Evolutionary conservation across 2,797 vertebrate genomes (phyloP).

Genomic region (Diplodus sargus): DNA sequence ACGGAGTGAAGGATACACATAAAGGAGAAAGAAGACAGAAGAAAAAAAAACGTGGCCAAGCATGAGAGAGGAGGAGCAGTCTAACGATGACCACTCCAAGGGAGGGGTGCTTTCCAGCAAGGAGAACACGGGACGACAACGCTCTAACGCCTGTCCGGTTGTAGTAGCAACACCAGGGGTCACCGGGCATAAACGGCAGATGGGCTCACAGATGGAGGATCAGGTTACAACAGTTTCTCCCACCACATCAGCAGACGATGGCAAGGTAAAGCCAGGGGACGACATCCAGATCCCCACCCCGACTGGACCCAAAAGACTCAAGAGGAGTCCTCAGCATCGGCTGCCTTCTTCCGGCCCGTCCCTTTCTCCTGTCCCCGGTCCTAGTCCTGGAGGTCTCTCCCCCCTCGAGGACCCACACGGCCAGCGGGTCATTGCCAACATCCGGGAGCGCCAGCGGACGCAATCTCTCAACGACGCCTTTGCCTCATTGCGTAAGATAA

Average conservation of each 20-base stretch:
- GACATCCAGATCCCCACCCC: slow-evolving; percentile 57
- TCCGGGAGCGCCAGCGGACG: slow-evolving; percentile 91
- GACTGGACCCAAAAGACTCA: slow-evolving; percentile 82
- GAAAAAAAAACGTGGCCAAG: slow-evolving; percentile 62
- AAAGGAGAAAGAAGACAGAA: slow-evolving; percentile 50
- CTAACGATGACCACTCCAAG: slow-evolving; percentile 85
- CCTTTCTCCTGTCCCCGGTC: slow-evolving; percentile 71
- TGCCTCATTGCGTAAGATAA: slow-evolving; percentile 91
- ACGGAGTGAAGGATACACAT: slow-evolving; percentile 20
- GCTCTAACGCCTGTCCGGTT: slow-evolving; percentile 84
- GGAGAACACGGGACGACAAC: slow-evolving; percentile 80
- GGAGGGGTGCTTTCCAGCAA: slow-evolving; percentile 85
- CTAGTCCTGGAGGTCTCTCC: slow-evolving; percentile 66
- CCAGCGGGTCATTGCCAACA: slow-evolving; percentile 91
- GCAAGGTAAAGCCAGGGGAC: slow-evolving; percentile 51
- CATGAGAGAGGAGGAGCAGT: slow-evolving; percentile 90
- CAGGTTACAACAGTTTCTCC: slow-evolving; percentile 42
- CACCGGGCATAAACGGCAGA: slow-evolving; percentile 82
- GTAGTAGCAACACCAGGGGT: slow-evolving; percentile 77
- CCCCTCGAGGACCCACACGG: slow-evolving; percentile 88
- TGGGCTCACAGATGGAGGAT: slow-evolving; percentile 67
- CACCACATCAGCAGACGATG: slow-evolving; percentile 27
- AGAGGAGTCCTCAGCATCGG: slow-evolving; percentile 82
- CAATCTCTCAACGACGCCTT: slow-evolving; percentile 94
- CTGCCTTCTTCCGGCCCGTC: slow-evolving; percentile 69